Conservation (phyloP, 2,888 invertebrate genomes). For the Exephanes ischioxanthus region DNA sequence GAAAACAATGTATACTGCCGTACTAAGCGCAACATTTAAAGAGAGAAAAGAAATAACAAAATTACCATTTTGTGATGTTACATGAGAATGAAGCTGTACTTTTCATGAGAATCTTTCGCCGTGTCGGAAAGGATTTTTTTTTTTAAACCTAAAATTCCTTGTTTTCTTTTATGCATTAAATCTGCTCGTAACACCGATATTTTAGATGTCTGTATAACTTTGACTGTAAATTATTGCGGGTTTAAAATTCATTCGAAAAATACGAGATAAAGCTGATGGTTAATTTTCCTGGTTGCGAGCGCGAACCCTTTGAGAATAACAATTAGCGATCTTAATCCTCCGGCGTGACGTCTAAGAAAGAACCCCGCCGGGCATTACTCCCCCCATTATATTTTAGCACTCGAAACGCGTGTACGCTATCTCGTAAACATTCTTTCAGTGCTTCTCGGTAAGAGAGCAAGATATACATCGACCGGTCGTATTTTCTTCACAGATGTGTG, state of each 20-base stretch:
- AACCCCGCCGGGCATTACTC: constrained; percentile 42
- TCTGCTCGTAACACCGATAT: background rate
- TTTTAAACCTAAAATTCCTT: background rate
- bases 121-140: too few species aligned
- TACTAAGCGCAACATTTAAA: background rate
- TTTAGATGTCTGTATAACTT: background rate
- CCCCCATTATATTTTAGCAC: constrained; percentile 76
- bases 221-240: background rate
- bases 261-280: constrained; percentile 75
- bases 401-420: constrained; percentile 69
- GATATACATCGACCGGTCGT: constrained; percentile 55
- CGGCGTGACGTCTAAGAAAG: constrained; percentile 67
- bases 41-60: background rate
- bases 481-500: constrained; percentile 10
- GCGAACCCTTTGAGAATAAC: constrained; percentile 80
- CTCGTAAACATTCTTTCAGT: constrained; percentile 80
- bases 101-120: too few species aligned
- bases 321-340: constrained; percentile 82
- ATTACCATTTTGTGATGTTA: too few species aligned
- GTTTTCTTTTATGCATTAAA: background rate
- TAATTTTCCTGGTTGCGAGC: constrained; percentile 76
- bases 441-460: constrained; percentile 66
- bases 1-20: background rate
- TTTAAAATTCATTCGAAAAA: constrained; percentile 29
- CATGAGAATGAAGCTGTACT: background rate